Evolutionary conservation across 64 coral and sea anemone genomes (phyloP), one percentile per base, ranked within the genome.

Genomic region (Actinia tenebrosa): DNA sequence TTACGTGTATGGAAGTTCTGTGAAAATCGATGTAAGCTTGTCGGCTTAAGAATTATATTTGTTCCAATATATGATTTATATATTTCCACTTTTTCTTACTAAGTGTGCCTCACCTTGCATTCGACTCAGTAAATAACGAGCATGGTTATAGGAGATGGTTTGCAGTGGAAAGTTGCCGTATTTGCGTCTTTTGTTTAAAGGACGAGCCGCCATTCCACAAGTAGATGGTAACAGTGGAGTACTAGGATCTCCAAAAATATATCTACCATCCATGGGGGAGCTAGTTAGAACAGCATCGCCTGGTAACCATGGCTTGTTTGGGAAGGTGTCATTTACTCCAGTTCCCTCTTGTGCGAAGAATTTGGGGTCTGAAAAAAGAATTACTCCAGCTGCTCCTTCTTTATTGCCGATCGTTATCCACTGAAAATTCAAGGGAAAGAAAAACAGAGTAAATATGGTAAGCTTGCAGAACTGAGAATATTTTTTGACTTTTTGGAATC

Each of bases 11-110:
- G 30, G 1, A 37, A 37, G 30, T 37, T 37, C 30, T 37, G 30
- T 37, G 30, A 37, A 37, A 37, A 37, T 37, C 30, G 30, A 37
- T 37, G 30, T 37, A 37, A n/a, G n/a, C n/a, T n/a, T n/a, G n/a
- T n/a, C n/a, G n/a, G n/a, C n/a, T n/a, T n/a, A n/a, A 37, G 30
- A 37, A 37, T 37, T 1, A 37, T 37, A 37, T 37, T 37, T 37
- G 30, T 37, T 37, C 30, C 30, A 90, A 86, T 95, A 92, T 64
- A 90, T 90, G 0, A 95, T 45, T 58, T 92, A 83, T 11, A 92
- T 84, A 54, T 86, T 83, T 8, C 89, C 55, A 55, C 53, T 8
- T 55, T 55, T 55, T 55, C 11, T 6, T 43, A 16, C 59, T 3
- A 83, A 37, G 30, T 37, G 30, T 37, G 43, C 20, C 77, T 80